These are phyloP conservation scores for Drosophila sp. DNA, from an alignment of 1,140 invertebrate genomes.

Conservation along the genomic window DNA sequence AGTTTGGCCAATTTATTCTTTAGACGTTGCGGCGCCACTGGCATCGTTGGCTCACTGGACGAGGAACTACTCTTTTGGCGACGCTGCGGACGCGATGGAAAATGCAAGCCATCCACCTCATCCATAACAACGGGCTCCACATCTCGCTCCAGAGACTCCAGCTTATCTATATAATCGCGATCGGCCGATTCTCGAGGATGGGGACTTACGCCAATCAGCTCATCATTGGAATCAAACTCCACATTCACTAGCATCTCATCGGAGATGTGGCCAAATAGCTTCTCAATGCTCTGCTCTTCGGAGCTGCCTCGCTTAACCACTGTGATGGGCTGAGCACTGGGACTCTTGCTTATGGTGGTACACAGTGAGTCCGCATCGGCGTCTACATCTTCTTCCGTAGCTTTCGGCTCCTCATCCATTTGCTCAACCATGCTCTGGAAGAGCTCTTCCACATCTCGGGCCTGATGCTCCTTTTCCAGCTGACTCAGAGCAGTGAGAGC, in stretches of 20 bases:
- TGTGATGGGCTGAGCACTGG: slow-evolving; percentile 69
- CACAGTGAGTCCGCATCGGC: slow-evolving; percentile 68
- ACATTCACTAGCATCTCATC: slow-evolving; percentile 79
- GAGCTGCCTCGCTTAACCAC: slow-evolving; percentile 71
- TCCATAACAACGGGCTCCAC: slow-evolving; percentile 29
- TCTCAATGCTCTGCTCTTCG: slow-evolving; percentile 80
- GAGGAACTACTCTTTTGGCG: slow-evolving; percentile 73
- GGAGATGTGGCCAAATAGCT: slow-evolving; percentile 68
- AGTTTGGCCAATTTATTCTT: slow-evolving; percentile 71
- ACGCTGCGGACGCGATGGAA: slow-evolving; percentile 67
- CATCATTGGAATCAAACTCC: slow-evolving; percentile 79
- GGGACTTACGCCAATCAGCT: slow-evolving; percentile 67
- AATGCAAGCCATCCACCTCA: slow-evolving; percentile 52
- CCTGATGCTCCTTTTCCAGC: slow-evolving; percentile 43
- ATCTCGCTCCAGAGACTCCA: slow-evolving; percentile 62
- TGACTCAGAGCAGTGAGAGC: slow-evolving; percentile 41
- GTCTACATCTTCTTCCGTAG: slow-evolving; percentile 40
- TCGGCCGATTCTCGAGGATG: slow-evolving; percentile 39
- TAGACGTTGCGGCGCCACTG: slow-evolving; percentile 65
- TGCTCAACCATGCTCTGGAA: slow-evolving; percentile 60
- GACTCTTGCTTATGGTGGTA: slow-evolving; percentile 79
- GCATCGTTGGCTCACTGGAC: slow-evolving; percentile 63
- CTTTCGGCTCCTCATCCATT: slow-evolving; percentile 34
- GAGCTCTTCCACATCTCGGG: slow-evolving; percentile 44
- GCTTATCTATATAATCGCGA: slow-evolving; percentile 59